Percentiles rank a stretch among this genome's conserved stretches.
Conservation (phyloP, 2,797 vertebrate species). For the Nannoperca obscura region DNA sequence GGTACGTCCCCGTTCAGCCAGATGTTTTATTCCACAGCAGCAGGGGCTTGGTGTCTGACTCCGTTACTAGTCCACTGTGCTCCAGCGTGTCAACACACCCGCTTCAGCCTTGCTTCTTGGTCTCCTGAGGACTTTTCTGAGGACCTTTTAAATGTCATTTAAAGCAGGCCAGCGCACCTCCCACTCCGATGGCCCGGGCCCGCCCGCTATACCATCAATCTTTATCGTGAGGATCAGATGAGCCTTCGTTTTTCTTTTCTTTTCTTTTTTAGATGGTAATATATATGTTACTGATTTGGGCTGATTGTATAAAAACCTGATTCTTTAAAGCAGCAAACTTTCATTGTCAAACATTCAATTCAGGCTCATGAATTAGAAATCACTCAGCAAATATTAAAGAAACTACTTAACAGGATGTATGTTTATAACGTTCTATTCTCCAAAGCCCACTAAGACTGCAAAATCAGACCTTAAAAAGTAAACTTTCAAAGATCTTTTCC, state of each 20-base stretch:
- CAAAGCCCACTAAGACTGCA: background rate
- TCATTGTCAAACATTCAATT: background rate
- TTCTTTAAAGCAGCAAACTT: background rate
- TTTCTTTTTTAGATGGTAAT: too few relatives aligned
- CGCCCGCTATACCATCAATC: constrained; percentile 48
- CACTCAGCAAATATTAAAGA: background rate
- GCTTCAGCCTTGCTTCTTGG: background rate
- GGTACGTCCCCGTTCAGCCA: constrained; percentile 83
- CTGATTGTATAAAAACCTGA: too few relatives aligned
- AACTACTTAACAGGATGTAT: background rate
- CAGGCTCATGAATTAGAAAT: background rate
- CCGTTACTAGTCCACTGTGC: constrained; percentile 14
- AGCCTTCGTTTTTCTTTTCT: background rate
- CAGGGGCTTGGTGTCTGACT: background rate
- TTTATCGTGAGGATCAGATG: background rate
- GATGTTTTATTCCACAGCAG: constrained; percentile 49
- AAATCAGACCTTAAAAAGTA: background rate
- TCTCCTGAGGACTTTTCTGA: background rate
- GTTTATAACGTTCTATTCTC: background rate
- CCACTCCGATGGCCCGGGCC: constrained; percentile 48
- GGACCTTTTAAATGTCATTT: constrained; percentile 7
- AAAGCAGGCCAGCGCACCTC: constrained; percentile 52
- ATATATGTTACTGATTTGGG: too few relatives aligned
- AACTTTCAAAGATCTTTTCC: constrained; percentile 21
- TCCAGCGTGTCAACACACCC: background rate